Percentiles rank a stretch among this genome's conserved stretches.
Evolutionary conservation across 2,888 invertebrate species (phyloP).

Genomic region (Eupithecia insigniata): DNA sequence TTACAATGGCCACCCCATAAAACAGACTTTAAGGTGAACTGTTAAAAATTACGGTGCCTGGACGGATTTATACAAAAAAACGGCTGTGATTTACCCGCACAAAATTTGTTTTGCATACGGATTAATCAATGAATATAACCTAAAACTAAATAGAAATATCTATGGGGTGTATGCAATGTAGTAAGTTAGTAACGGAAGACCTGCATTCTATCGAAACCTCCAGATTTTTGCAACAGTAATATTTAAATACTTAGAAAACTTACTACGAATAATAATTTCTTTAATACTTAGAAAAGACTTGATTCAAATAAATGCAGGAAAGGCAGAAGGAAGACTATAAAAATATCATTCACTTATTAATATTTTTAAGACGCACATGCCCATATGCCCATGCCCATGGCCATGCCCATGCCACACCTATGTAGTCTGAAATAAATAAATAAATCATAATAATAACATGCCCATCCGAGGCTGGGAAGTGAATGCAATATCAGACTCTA

Average conservation of each 20-base stretch:
- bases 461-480: too few relatives aligned
- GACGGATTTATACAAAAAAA: conserved; percentile 8
- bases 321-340: background rate
- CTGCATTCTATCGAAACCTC: background rate
- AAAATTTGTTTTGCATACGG: too few relatives aligned
- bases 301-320: background rate
- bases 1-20: conserved; percentile 64
- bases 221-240: background rate
- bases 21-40: conserved; percentile 51
- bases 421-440: too few relatives aligned
- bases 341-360: background rate
- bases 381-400: too few relatives aligned
- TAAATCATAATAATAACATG: too few relatives aligned
- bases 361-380: too few relatives aligned
- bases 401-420: too few relatives aligned
- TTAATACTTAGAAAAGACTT: background rate
- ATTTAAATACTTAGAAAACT: background rate
- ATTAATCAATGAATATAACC: background rate
- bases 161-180: background rate
- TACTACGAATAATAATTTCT: too few relatives aligned
- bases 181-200: background rate
- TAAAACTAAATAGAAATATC: background rate
- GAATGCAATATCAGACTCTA: background rate
- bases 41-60: conserved; percentile 39
- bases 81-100: too few relatives aligned